Conservation (phyloP, 2,113 vertebrate genomes). For the Collichthys lucidus region DNA sequence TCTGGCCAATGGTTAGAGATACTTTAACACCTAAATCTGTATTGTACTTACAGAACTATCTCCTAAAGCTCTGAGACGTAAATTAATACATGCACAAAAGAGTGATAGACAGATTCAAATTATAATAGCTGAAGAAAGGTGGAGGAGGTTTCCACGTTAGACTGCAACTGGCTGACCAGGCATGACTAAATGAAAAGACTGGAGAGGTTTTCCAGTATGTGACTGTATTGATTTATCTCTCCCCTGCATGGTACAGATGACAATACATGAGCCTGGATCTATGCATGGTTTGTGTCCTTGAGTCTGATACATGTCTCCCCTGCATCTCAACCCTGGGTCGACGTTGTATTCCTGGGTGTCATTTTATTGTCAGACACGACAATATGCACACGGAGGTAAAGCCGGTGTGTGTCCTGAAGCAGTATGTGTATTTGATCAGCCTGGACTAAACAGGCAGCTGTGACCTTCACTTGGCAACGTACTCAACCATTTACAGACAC, state of each 20-base stretch:
- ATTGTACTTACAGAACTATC: background rate
- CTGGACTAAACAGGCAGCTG: slow-evolving; percentile 3
- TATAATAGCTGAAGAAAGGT: background rate
- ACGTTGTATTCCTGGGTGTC: background rate
- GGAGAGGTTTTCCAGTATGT: background rate
- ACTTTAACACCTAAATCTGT: background rate
- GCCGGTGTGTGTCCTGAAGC: slow-evolving; percentile 12
- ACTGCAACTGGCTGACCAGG: background rate
- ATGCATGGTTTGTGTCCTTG: slow-evolving; percentile 2
- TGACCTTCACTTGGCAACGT: slow-evolving; percentile 46
- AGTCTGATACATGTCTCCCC: background rate
- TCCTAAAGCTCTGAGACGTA: background rate
- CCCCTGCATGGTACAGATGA: background rate
- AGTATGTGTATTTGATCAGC: slow-evolving; percentile 16
- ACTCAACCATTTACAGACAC: slow-evolving; percentile 8
- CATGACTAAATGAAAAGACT: background rate
- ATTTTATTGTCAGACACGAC: no score
- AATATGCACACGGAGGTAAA: background rate
- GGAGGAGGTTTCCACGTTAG: background rate
- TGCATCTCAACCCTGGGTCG: background rate
- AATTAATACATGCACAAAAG: background rate
- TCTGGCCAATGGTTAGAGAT: background rate
- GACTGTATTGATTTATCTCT: background rate
- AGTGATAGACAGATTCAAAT: background rate
- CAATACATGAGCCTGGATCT: background rate